These are phyloP conservation scores for Sander lucioperca DNA, from an alignment of 2,113 vertebrate species.

Conservation along the genomic window DNA sequence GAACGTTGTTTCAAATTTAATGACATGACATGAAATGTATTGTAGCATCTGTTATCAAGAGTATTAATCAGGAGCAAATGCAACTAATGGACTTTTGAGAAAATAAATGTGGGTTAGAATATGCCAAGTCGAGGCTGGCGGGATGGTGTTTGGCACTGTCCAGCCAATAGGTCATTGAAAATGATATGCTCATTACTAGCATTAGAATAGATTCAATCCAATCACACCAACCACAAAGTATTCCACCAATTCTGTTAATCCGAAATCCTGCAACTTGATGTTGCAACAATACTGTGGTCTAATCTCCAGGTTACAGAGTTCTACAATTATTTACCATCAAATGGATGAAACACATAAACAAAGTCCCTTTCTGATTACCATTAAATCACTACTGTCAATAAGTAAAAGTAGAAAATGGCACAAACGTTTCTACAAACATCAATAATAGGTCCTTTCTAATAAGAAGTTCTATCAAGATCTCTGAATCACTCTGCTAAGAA, in stretches of 20 bases:
- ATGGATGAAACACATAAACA: neutral
- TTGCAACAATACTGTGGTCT: neutral
- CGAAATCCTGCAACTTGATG: neutral
- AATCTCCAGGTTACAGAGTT: neutral
- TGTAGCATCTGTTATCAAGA: neutral
- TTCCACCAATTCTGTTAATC: too few relatives aligned
- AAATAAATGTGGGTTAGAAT: neutral
- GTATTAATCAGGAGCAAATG: neutral
- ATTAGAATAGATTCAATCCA: too few relatives aligned
- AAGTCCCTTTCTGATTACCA: neutral
- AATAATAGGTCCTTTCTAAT: neutral
- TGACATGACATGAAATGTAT: neutral
- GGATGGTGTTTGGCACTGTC: neutral
- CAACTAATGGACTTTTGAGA: neutral
- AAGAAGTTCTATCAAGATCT: neutral
- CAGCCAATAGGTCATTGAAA: too few relatives aligned
- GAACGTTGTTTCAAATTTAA: neutral
- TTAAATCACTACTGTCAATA: neutral
- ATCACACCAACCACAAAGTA: too few relatives aligned
- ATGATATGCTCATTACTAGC: too few relatives aligned
- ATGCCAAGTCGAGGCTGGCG: neutral
- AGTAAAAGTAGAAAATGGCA: neutral
- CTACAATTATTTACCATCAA: neutral
- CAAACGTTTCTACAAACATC: neutral
- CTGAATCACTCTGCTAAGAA: neutral